Evolutionary conservation across 2,113 vertebrate species (phyloP).

Genomic region (Gadus macrocephalus): DNA sequence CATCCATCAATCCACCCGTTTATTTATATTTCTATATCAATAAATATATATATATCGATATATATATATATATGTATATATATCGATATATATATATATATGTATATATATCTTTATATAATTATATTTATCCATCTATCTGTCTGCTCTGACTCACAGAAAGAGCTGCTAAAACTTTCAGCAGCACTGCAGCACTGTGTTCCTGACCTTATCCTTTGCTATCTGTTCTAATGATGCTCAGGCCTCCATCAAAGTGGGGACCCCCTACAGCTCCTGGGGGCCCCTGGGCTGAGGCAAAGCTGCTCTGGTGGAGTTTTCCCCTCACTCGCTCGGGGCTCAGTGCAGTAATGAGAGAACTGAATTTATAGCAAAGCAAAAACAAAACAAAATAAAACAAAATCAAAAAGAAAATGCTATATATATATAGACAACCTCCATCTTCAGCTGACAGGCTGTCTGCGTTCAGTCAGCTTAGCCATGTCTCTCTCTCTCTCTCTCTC

Average conservation of each 20-base stretch:
- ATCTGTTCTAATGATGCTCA: slow-evolving; percentile 74
- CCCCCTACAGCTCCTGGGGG: slow-evolving; percentile 63
- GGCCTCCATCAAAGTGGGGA: slow-evolving; percentile 71
- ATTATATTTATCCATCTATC: background rate
- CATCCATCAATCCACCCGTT: background rate
- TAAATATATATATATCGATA: too few species aligned
- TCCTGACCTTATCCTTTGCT: slow-evolving; percentile 61
- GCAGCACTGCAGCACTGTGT: slow-evolving; percentile 41
- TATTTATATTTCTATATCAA: background rate
- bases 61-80: background rate
- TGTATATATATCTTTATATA: background rate
- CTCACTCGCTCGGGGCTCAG: slow-evolving; percentile 53
- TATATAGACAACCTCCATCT: slow-evolving; percentile 41
- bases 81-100: background rate
- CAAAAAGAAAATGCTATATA: background rate
- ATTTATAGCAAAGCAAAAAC: slow-evolving; percentile 62
- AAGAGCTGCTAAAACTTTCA: background rate
- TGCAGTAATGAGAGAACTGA: slow-evolving; percentile 65
- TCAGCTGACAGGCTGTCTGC: slow-evolving; percentile 61
- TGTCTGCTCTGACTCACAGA: background rate
- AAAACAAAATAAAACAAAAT: slow-evolving; percentile 60
- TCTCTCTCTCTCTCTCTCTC: background rate
- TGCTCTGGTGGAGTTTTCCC: slow-evolving; percentile 48
- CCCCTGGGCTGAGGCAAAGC: slow-evolving; percentile 62
- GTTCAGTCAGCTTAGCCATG: slow-evolving; percentile 49